Evolutionary conservation across 2,888 invertebrate species (phyloP).

Genomic region (Drosophila hamatofila): DNA sequence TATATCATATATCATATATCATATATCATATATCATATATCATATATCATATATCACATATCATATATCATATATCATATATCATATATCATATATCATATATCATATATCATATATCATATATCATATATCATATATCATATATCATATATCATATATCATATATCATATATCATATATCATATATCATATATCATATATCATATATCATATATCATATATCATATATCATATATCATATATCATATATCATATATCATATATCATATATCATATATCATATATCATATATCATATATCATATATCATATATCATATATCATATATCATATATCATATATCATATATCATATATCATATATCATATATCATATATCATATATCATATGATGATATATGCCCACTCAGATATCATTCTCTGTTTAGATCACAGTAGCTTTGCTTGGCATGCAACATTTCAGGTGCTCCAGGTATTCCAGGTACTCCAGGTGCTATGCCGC

Average conservation of each 20-base stretch:
- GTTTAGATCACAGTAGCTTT: too few species aligned
- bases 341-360: background rate
- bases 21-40: background rate
- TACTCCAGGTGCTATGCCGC: background rate
- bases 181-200: background rate
- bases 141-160: slow-evolving; percentile 1
- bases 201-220: slow-evolving; percentile 4
- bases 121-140: slow-evolving; percentile 3
- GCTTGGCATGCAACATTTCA: too few species aligned
- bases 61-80: slow-evolving; percentile 1
- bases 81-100: slow-evolving; percentile 6
- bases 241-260: background rate
- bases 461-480: too few species aligned
- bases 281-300: background rate
- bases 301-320: background rate
- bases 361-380: too few species aligned
- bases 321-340: background rate
- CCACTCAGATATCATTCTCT: too few species aligned
- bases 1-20: slow-evolving; percentile 1
- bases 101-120: slow-evolving; percentile 3
- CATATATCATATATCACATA: background rate
- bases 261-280: background rate
- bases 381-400: too few species aligned
- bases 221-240: slow-evolving; percentile 5
- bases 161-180: background rate